Conservation (phyloP, 1,140 invertebrate species). For the Lasaia peninsularis region DNA sequence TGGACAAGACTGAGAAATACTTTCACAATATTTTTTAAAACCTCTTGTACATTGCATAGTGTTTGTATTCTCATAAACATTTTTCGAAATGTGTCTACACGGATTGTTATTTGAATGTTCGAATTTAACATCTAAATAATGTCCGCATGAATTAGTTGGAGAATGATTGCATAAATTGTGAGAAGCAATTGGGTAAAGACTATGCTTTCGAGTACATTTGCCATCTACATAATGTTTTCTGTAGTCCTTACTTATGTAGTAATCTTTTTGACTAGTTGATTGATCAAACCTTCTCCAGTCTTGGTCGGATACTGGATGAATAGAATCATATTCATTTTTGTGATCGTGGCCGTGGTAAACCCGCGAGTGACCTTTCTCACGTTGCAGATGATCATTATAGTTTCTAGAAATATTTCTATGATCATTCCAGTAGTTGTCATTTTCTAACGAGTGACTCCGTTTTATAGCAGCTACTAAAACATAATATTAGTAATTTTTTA, state of each 20-base stretch:
- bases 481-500: neutral
- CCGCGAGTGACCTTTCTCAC: slow-evolving; percentile 42
- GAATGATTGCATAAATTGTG: neutral
- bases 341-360: slow-evolving; percentile 38
- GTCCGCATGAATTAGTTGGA: neutral
- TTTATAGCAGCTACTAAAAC: slow-evolving; percentile 17
- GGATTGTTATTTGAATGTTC: too few species aligned
- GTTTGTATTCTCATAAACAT: neutral
- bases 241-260: slow-evolving; percentile 23
- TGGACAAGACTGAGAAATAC: neutral
- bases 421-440: slow-evolving; percentile 28
- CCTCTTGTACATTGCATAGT: slow-evolving; percentile 41
- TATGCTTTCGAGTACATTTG: slow-evolving; percentile 42
- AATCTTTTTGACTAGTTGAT: slow-evolving; percentile 19
- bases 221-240: slow-evolving; percentile 30
- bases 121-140: neutral
- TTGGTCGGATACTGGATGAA: slow-evolving; percentile 26
- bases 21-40: slow-evolving; percentile 26
- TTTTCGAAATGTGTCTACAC: too few species aligned
- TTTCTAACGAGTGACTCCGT: slow-evolving; percentile 28
- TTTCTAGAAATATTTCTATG: slow-evolving; percentile 30
- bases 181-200: neutral
- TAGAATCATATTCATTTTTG: slow-evolving; percentile 30
- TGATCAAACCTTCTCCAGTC: slow-evolving; percentile 33
- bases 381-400: slow-evolving; percentile 21